Conservation (phyloP, 2,113 vertebrate genomes). For the Phainopepla nitens region DNA sequence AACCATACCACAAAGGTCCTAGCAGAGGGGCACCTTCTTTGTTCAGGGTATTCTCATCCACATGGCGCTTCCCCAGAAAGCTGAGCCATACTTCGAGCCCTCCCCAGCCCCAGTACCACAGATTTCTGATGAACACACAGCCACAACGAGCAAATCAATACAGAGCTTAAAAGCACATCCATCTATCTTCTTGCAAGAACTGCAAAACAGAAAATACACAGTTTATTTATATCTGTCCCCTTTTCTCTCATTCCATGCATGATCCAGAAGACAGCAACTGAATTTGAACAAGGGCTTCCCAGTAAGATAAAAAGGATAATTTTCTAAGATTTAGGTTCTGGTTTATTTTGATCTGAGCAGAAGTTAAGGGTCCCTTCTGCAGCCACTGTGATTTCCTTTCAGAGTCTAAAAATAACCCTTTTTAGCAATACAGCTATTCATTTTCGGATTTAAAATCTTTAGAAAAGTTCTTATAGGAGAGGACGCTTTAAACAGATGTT, state of each 20-base stretch:
- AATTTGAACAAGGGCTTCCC: background rate
- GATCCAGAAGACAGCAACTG: background rate
- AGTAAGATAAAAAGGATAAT: background rate
- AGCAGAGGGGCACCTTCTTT: background rate
- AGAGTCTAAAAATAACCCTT: background rate
- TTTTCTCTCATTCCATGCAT: background rate
- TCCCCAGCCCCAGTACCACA: background rate
- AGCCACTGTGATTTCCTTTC: background rate
- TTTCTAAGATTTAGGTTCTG: background rate
- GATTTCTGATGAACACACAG: background rate
- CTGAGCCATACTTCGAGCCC: background rate
- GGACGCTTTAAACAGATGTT: background rate
- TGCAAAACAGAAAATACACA: background rate
- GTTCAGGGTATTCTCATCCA: background rate
- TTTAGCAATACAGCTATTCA: background rate
- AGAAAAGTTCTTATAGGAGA: background rate
- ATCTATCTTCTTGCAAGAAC: background rate
- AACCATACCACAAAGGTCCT: background rate
- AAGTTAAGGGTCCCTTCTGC: background rate
- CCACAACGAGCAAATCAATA: background rate
- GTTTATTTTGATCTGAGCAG: background rate
- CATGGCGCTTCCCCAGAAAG: background rate
- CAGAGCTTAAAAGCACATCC: background rate
- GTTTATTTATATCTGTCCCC: background rate
- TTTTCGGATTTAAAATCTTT: background rate